Percentiles rank a stretch among this genome's conserved stretches.
These are phyloP conservation scores for Nycticryphes semicollaris DNA, from an alignment of 2,113 vertebrate species.

Conservation along the genomic window DNA sequence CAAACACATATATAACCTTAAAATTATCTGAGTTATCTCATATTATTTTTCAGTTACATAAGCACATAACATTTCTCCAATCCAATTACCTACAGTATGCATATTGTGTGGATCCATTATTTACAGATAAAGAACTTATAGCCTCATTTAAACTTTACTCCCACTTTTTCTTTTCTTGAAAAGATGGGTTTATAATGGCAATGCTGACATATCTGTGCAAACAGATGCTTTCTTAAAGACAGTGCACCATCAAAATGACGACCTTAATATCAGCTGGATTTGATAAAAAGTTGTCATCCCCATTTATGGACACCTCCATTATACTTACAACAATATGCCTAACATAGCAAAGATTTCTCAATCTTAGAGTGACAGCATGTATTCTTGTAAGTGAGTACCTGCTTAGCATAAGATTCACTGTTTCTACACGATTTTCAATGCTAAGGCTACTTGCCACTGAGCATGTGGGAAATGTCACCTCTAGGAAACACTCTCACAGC, in stretches of 20 bases:
- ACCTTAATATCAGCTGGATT: background rate
- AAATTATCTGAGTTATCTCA: background rate
- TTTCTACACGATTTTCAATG: background rate
- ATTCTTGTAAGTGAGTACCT: background rate
- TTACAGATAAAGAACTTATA: background rate
- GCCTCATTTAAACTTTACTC: background rate
- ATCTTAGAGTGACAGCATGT: background rate
- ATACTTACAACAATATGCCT: background rate
- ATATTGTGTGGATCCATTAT: background rate
- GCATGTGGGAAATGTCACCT: background rate
- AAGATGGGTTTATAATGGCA: background rate
- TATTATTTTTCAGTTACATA: background rate
- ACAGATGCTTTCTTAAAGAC: background rate
- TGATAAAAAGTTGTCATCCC: background rate
- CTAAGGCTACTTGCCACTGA: background rate
- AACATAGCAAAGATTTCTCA: background rate
- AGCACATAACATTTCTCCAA: background rate
- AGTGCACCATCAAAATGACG: background rate
- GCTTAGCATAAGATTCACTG: background rate
- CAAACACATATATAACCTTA: background rate
- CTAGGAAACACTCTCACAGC: background rate
- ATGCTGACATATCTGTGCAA: background rate
- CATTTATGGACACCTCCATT: background rate
- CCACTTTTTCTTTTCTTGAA: background rate
- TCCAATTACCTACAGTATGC: background rate